phyloP scores from a whole-genome alignment of 2,113 vertebrate genomes.

The Sturnus vulgaris region DNA sequence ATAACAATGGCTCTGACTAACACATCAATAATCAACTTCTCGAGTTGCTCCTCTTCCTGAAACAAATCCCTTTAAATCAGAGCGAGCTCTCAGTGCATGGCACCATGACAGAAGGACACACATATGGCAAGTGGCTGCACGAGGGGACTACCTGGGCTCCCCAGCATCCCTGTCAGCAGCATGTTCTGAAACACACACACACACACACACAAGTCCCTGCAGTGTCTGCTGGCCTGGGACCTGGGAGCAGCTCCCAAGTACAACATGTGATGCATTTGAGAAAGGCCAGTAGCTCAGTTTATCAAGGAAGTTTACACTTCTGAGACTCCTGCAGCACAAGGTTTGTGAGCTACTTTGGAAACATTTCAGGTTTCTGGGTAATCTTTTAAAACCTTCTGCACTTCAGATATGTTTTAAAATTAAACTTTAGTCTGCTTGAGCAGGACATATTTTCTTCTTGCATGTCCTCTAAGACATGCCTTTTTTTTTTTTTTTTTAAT shows the following conservation, averaged over 20 bases:
- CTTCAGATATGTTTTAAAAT: neutral
- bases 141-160: neutral
- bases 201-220: neutral
- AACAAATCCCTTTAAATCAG: neutral
- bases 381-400: neutral
- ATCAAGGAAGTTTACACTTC: neutral
- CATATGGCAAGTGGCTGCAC: accelerated
- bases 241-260: neutral
- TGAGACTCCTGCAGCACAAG: neutral
- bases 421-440: neutral
- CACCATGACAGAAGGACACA: neutral
- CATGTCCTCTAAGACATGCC: neutral
- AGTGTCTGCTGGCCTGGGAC: neutral
- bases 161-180: neutral
- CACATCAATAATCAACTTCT: neutral
- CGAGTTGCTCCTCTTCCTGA: neutral
- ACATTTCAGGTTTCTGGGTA: neutral
- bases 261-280: neutral
- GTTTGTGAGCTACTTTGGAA: neutral
- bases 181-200: neutral
- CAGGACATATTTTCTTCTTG: neutral
- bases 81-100: neutral
- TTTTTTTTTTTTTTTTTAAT: neutral
- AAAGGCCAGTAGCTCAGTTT: neutral
- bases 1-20: neutral